Percentiles rank a stretch among this genome's conserved stretches.
Evolutionary conservation across 2,797 vertebrate species (phyloP).

Genomic region (Phaenicophaeus curvirostris): DNA sequence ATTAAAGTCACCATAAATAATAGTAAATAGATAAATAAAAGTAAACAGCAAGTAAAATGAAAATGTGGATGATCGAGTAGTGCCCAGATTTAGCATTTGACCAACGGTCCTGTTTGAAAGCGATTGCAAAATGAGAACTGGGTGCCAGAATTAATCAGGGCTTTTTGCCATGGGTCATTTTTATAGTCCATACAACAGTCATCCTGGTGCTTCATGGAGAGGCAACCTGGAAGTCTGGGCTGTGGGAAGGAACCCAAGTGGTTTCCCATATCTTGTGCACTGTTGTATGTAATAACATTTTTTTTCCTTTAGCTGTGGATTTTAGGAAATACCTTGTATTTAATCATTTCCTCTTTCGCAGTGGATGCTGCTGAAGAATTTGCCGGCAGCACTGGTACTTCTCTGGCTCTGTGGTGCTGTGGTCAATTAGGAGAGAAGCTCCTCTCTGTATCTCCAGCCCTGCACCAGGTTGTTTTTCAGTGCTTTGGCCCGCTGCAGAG

Average conservation of each 20-base stretch:
- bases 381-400: background rate
- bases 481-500: background rate
- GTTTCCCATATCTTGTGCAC: rapidly evolving
- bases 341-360: background rate
- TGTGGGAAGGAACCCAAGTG: background rate
- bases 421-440: background rate
- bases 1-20: background rate
- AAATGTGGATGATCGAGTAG: rapidly evolving
- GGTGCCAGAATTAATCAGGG: background rate
- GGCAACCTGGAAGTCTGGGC: background rate
- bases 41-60: background rate
- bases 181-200: background rate
- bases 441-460: rapidly evolving
- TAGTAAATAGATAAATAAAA: background rate
- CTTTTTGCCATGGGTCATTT: background rate
- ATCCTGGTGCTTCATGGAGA: rapidly evolving
- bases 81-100: background rate
- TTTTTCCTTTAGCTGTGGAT: background rate
- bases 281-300: background rate
- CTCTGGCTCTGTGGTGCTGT: rapidly evolving
- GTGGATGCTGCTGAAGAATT: background rate
- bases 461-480: background rate
- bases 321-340: background rate
- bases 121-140: background rate
- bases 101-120: background rate